These are phyloP conservation scores for Aquatica leii DNA, from an alignment of 2,888 invertebrate genomes.

Conservation along the genomic window DNA sequence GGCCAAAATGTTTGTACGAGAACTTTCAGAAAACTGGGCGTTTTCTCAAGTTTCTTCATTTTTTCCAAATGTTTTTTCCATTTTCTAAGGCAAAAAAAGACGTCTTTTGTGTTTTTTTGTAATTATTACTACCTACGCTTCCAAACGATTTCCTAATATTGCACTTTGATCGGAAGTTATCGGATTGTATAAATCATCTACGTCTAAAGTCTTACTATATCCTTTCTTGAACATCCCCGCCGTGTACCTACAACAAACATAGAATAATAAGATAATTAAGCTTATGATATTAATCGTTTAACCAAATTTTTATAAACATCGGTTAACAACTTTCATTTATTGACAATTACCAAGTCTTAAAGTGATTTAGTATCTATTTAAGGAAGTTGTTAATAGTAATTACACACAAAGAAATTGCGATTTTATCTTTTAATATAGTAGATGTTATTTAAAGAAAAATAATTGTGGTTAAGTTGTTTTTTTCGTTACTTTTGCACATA, in stretches of 20 bases:
- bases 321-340: too few relatives aligned
- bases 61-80: conserved; percentile 72
- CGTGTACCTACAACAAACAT: conserved; percentile 71
- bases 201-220: conserved; percentile 73
- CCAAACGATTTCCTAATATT: conserved; percentile 71
- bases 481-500: too few relatives aligned
- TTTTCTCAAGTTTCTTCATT: conserved; percentile 65
- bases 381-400: too few relatives aligned
- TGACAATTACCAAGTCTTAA: too few relatives aligned
- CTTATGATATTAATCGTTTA: too few relatives aligned
- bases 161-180: conserved; percentile 74
- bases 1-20: conserved; percentile 74
- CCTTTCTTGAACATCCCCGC: conserved; percentile 80
- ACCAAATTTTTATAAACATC: too few relatives aligned
- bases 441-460: too few relatives aligned
- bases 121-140: conserved; percentile 61
- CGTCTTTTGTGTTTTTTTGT: background rate
- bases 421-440: too few relatives aligned
- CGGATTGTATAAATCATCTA: conserved; percentile 78
- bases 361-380: too few relatives aligned
- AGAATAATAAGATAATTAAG: too few relatives aligned
- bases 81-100: conserved; percentile 63
- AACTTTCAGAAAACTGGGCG: conserved; percentile 71
- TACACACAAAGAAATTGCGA: too few relatives aligned
- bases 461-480: too few relatives aligned